Percentiles rank a stretch among this genome's conserved stretches.
phyloP scores from a whole-genome alignment of 2,888 invertebrate genomes.

The Elysia crispata region DNA sequence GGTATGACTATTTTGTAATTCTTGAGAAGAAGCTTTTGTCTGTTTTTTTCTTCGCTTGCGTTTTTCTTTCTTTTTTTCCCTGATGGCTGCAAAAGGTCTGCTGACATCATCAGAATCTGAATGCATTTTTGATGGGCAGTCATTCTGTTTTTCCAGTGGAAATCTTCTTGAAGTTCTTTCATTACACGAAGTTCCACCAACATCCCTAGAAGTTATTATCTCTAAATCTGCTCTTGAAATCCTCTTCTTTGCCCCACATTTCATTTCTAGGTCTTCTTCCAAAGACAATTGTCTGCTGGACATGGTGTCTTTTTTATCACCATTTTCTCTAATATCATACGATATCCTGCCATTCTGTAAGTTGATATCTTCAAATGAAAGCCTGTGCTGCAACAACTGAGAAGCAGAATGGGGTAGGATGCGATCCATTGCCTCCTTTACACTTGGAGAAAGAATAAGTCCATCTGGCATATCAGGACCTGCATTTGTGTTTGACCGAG shows the following conservation, averaged over 20 bases:
- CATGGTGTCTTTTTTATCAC: not conserved
- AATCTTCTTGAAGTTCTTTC: constrained; percentile 11
- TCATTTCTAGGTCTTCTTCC: too few species aligned
- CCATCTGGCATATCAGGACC: constrained; percentile 28
- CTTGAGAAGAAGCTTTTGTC: not conserved
- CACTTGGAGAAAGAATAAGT: constrained; percentile 27
- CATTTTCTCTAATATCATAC: not conserved
- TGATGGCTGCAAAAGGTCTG: constrained; percentile 33
- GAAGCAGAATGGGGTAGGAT: constrained; percentile 37
- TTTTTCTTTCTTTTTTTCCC: constrained; percentile 42
- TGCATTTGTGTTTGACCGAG: not conserved
- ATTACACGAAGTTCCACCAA: not conserved
- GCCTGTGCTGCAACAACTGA: constrained; percentile 15
- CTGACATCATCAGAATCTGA: constrained; percentile 26
- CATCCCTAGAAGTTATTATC: constrained; percentile 20
- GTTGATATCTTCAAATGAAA: constrained; percentile 10
- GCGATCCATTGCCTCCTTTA: constrained; percentile 44
- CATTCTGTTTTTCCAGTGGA: too few species aligned
- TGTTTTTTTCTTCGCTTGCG: constrained; percentile 5
- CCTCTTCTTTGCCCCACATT: constrained; percentile 5
- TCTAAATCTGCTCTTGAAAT: constrained; percentile 45
- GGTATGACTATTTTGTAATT: not conserved
- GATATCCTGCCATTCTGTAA: not conserved
- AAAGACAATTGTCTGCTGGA: too few species aligned
- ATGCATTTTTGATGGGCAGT: not conserved